A percentile compares a stretch with the other conserved stretches of the same genome.
phyloP scores from a whole-genome alignment of 1,140 invertebrate species.

The Lepidurus arcticus region DNA sequence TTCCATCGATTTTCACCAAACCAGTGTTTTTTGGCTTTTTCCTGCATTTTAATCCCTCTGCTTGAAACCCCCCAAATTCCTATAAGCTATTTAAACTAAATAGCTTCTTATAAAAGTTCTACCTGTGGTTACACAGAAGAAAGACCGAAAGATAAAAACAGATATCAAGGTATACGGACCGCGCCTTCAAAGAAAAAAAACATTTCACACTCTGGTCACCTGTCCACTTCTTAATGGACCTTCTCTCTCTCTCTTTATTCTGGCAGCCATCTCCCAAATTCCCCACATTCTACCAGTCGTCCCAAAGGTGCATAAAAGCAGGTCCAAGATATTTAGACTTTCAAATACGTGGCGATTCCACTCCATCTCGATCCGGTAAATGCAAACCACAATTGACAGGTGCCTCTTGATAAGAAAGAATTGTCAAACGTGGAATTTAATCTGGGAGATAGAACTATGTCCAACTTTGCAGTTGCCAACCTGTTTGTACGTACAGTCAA shows the following conservation, averaged over 20 bases:
- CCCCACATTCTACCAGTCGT: constrained; percentile 20
- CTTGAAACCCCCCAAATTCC: not conserved
- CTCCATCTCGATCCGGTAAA: constrained; percentile 9
- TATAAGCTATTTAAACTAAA: not conserved
- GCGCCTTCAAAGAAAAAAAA: not conserved
- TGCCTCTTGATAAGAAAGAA: constrained; percentile 17
- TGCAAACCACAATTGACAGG: constrained; percentile 21
- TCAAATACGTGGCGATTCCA: constrained; percentile 15
- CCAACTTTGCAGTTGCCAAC: not conserved
- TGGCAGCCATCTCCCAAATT: constrained; percentile 17
- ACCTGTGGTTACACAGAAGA: not conserved
- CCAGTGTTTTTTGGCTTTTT: not conserved
- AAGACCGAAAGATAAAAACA: constrained; percentile 15
- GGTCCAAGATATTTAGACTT: not conserved
- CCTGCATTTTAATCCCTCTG: not conserved
- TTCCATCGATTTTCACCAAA: not conserved
- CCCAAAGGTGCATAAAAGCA: constrained; percentile 8
- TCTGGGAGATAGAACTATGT: not conserved
- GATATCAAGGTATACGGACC: not conserved
- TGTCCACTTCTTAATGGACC: constrained; percentile 21
- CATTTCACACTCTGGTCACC: constrained; percentile 21
- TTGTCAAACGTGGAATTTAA: constrained; percentile 1
- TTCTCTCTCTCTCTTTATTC: not conserved
- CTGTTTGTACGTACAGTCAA: too few species aligned
- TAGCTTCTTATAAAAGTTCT: not conserved